Evolutionary conservation across 2,113 vertebrate species (phyloP).

Genomic region (Melospiza melodia): DNA sequence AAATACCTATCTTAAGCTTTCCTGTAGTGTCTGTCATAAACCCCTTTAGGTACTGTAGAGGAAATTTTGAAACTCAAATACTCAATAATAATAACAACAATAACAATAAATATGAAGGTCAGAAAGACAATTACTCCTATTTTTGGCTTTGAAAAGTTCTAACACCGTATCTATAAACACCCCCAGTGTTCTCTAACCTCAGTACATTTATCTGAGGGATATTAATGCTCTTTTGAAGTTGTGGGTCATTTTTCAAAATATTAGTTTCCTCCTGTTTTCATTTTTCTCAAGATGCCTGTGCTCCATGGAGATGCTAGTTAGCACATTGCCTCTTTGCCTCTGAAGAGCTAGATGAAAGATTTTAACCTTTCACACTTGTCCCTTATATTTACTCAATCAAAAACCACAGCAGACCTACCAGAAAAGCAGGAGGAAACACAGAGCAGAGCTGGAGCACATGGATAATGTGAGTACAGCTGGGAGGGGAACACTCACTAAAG

Average conservation of each 20-base stretch:
- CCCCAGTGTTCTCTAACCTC: not conserved
- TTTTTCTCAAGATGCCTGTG: conserved; percentile 3
- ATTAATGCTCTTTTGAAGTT: not conserved
- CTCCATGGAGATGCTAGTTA: not conserved
- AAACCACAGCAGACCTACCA: not conserved
- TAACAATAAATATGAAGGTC: not conserved
- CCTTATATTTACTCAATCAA: not conserved
- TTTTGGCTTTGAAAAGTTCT: conserved; percentile 10
- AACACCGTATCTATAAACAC: not conserved
- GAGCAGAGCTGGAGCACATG: not conserved
- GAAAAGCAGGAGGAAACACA: not conserved
- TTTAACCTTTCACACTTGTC: not conserved
- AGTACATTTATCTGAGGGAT: not conserved
- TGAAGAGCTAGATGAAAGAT: not conserved
- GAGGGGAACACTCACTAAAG: not conserved
- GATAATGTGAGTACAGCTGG: not conserved
- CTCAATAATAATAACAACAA: not conserved
- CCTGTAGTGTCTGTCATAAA: not conserved
- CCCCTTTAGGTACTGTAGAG: not conserved
- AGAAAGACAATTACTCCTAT: not conserved
- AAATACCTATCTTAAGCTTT: not conserved
- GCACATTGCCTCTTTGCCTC: not conserved
- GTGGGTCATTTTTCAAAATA: not conserved
- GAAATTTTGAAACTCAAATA: not conserved
- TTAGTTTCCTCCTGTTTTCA: not conserved